Evolutionary conservation across 1,140 invertebrate species (phyloP), one percentile per base, ranked within the genome.

Genomic region (Caenorhabditis latens): DNA sequence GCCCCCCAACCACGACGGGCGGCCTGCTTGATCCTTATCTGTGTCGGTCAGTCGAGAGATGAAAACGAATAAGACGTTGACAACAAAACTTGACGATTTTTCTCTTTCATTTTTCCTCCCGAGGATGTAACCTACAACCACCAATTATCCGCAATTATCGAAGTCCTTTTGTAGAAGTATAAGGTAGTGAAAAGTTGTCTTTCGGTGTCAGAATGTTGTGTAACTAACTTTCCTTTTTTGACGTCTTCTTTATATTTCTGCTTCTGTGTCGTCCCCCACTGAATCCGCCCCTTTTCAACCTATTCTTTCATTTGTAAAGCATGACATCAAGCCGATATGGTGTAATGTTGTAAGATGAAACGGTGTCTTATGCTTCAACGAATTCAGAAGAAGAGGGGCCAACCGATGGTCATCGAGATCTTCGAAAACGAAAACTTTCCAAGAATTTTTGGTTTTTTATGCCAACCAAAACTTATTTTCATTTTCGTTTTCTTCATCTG

Each of bases 21-120:
- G 46, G 71, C 71, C 71, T 79, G 43, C 71, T 79, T 79, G 71
- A 79, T 79, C 71, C 71, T 79, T 79, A 79, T 79, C 71, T 50
- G 46, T 79, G 71, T 50, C 71, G 71, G 40, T 63, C 21, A 63
- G 24, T 63, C 61, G 46, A 48, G 46, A 50, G 21, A 79, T 32
- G 63, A 40, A 67, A 67, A 67, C 19, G 63, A 79, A 46, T 6
- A 71, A 43, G 65, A 71, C 65, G 65, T 43, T 79, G 71, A 79
- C 43, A 79, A 50, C 71, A 71, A 71, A 71, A 71, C 42, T 46
- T 46, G 65, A 43, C 42, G 24, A 71, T 46, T 71, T 48, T 32
- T 71, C 13, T 71, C 19, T n/a, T 43, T 46, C 24, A 46, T 71
- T 71, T 48, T 19, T 71, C 46, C 16, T 9, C 19, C 42, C 24